Evolutionary conservation across 2,113 vertebrate genomes (phyloP).

Genomic region (Brachyhypopomus occidentalis): DNA sequence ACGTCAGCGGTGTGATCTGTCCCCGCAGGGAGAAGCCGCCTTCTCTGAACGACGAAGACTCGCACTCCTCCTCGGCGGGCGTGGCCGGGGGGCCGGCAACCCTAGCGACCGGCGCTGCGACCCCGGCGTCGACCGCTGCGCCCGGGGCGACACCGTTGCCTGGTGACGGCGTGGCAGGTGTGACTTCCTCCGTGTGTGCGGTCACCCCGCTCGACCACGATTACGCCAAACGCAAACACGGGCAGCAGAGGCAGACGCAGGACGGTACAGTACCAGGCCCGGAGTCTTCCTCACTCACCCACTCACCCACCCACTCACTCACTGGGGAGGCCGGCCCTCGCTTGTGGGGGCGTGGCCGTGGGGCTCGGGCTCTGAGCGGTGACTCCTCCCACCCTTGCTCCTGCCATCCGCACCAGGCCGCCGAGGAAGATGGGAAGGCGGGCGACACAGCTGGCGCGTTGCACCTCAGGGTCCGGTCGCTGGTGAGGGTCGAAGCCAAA

Average conservation of each 20-base stretch:
- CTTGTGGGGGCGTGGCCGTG: conserved; percentile 46
- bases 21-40: conserved; percentile 85
- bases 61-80: conserved; percentile 85
- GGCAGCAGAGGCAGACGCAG: conserved; percentile 78
- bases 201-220: conserved; percentile 99
- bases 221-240: conserved; percentile 99
- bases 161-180: conserved; percentile 85
- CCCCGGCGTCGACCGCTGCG: conserved; percentile 55
- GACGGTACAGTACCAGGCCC: conserved; percentile 99
- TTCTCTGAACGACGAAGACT: conserved; percentile 88
- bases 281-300: conserved; percentile 76
- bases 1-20: neutral
- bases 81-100: conserved; percentile 72
- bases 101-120: conserved; percentile 36
- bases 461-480: neutral
- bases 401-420: conserved; percentile 68
- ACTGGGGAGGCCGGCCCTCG: neutral
- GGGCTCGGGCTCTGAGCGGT: conserved; percentile 70
- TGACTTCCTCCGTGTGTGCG: conserved; percentile 97
- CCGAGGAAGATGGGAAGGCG: conserved; percentile 87
- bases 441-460: conserved; percentile 85
- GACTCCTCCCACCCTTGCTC: conserved; percentile 48
- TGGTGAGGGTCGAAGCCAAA: neutral
- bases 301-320: conserved; percentile 60
- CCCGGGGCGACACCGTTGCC: conserved; percentile 70